Evolutionary conservation across 2,797 vertebrate species (phyloP).

Genomic region (Sebastolobus altivelis): DNA sequence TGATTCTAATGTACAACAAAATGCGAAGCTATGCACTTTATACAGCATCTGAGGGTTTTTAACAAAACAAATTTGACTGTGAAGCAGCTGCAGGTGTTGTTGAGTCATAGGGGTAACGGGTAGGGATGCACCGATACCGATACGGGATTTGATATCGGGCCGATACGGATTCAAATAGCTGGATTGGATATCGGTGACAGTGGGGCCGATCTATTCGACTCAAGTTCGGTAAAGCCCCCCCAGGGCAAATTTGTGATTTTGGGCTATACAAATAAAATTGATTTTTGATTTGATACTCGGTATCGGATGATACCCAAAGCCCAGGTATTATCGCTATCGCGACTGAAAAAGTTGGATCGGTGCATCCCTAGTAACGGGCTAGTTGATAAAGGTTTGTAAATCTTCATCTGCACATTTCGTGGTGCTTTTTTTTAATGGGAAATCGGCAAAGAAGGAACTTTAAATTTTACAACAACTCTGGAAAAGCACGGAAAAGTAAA

Average conservation of each 20-base stretch:
- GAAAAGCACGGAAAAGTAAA: not conserved
- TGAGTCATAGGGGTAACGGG: not conserved
- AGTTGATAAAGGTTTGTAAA: not conserved
- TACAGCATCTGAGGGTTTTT: not conserved
- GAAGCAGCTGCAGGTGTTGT: not conserved
- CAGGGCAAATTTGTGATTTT: too few species aligned
- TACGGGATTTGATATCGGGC: not conserved
- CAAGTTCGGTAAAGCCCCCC: too few species aligned
- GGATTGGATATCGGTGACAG: not conserved
- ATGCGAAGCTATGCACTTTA: not conserved
- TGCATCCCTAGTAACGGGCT: not conserved
- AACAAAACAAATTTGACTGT: not conserved
- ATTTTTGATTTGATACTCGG: too few species aligned
- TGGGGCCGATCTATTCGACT: not conserved
- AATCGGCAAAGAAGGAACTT: not conserved
- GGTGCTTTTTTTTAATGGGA: not conserved
- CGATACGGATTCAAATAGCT: not conserved
- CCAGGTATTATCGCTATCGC: not conserved
- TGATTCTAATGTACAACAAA: slow-evolving; percentile 1
- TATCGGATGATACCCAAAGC: not conserved
- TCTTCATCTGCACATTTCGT: not conserved
- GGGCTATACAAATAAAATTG: too few species aligned
- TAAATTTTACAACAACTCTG: not conserved
- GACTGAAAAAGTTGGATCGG: not conserved
- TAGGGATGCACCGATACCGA: not conserved